phyloP scores from a whole-genome alignment of 2,888 invertebrate genomes.

The Drosophila aldrichi region DNA sequence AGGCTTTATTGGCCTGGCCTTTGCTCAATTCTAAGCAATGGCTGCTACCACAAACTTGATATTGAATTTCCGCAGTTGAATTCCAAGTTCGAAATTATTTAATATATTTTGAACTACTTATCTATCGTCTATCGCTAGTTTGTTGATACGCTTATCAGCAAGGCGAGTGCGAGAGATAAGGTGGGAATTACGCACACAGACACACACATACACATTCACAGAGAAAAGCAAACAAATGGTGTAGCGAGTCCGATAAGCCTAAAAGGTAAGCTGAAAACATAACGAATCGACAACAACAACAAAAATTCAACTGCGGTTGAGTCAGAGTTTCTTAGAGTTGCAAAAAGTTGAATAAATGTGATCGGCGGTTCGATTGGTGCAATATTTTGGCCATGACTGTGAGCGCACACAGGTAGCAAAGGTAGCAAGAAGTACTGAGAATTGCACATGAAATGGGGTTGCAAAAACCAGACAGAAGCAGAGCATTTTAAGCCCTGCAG shows the following conservation, averaged over 20 bases:
- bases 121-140: slow-evolving; percentile 43
- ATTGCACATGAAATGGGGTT: slow-evolving; percentile 59
- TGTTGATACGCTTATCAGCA: slow-evolving; percentile 54
- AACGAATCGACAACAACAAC: slow-evolving; percentile 7
- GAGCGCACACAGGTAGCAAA: slow-evolving; percentile 53
- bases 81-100: slow-evolving; percentile 28
- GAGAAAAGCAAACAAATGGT: slow-evolving; percentile 56
- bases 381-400: slow-evolving; percentile 60
- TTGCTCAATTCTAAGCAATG: slow-evolving; percentile 22
- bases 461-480: slow-evolving; percentile 60
- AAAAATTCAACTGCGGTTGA: slow-evolving; percentile 23
- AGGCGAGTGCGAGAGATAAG: slow-evolving; percentile 40
- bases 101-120: slow-evolving; percentile 32
- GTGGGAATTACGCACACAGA: slow-evolving; percentile 28
- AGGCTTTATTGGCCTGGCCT: slow-evolving; percentile 23
- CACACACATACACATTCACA: slow-evolving; percentile 16
- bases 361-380: slow-evolving; percentile 22
- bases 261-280: slow-evolving; percentile 32
- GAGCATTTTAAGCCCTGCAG: slow-evolving; percentile 54
- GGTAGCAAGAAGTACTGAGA: neutral
- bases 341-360: slow-evolving; percentile 28
- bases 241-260: slow-evolving; percentile 47
- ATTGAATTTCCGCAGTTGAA: slow-evolving; percentile 63
- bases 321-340: slow-evolving; percentile 25
- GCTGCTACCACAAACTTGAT: slow-evolving; percentile 58